phyloP scores from a whole-genome alignment of 2,888 invertebrate species.

The Pyrocoelia pectoralis region DNA sequence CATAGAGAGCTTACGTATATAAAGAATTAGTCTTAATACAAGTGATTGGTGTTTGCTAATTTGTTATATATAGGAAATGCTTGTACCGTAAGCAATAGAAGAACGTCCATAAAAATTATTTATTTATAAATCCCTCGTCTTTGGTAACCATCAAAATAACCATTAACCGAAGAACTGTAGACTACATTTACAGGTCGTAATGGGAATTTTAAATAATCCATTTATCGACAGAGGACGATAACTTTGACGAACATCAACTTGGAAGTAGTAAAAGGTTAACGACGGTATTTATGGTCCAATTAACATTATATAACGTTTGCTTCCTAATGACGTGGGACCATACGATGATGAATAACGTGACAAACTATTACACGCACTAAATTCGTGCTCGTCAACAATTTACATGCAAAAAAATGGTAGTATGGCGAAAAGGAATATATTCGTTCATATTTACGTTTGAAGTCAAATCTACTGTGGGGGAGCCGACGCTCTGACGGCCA shows the following conservation, averaged over 20 bases:
- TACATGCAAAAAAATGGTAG: not conserved
- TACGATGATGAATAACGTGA: conserved; percentile 2
- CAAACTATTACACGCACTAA: not conserved
- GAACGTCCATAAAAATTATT: conserved; percentile 40
- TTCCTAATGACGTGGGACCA: not conserved
- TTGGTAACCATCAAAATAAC: conserved; percentile 45
- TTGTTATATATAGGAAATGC: conserved; percentile 5
- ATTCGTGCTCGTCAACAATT: conserved; percentile 6
- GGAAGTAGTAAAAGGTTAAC: conserved; percentile 33
- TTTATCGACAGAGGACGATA: conserved; percentile 39
- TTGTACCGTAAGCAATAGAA: conserved; percentile 21
- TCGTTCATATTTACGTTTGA: conserved; percentile 26
- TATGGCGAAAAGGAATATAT: not conserved
- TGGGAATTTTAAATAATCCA: conserved; percentile 43
- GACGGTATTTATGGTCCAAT: conserved; percentile 34
- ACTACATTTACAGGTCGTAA: conserved; percentile 52
- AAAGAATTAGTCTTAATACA: conserved; percentile 28
- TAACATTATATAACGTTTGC: conserved; percentile 30
- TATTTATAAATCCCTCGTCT: conserved; percentile 44
- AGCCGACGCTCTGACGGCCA: conserved; percentile 35
- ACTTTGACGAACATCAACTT: conserved; percentile 36
- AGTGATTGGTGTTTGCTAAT: conserved; percentile 7
- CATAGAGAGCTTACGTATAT: conserved; percentile 29
- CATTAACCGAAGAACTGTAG: conserved; percentile 48
- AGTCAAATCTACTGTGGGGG: conserved; percentile 26